phyloP scores from a whole-genome alignment of 2,797 vertebrate species.

The Falco concolor region DNA sequence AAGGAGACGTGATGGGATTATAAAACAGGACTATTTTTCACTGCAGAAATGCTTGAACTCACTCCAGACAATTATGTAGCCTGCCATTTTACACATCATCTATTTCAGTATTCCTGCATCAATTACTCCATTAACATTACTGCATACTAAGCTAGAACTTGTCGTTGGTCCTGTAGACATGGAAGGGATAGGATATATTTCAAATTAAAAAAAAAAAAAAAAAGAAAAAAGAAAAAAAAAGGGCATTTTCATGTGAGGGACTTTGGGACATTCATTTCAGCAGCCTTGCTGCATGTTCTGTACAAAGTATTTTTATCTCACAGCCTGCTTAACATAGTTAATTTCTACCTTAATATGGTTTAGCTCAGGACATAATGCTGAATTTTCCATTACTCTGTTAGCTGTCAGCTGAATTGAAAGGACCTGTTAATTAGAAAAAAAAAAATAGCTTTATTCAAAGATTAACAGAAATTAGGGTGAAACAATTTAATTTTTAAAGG shows the following conservation, averaged over 20 bases:
- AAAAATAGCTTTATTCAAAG: conserved; percentile 6
- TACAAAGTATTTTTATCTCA: conserved; percentile 45
- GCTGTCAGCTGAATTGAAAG: conserved; percentile 29
- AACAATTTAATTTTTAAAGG: conserved; percentile 38
- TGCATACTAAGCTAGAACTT: conserved; percentile 24
- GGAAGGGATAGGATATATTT: neutral
- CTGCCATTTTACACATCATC: conserved; percentile 74
- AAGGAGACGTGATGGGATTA: conserved; percentile 60
- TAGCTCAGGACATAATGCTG: conserved; percentile 17
- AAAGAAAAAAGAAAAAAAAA: neutral
- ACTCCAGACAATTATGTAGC: conserved; percentile 73
- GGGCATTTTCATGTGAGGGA: neutral
- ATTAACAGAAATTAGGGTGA: conserved; percentile 49
- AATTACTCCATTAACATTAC: conserved; percentile 66
- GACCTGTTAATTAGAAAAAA: conserved; percentile 40
- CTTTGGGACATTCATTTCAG: conserved; percentile 11
- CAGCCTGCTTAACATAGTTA: neutral
- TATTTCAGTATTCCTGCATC: conserved; percentile 68
- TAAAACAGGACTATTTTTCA: conserved; percentile 67
- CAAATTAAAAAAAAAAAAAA: neutral
- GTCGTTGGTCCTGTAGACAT: conserved; percentile 14
- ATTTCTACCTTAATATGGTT: conserved; percentile 24
- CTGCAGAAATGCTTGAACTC: conserved; percentile 71
- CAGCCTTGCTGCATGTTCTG: neutral
- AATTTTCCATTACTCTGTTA: conserved; percentile 22